Conservation (phyloP, 2,113 vertebrate genomes). For the Rhegmatorhina hoffmannsi region DNA sequence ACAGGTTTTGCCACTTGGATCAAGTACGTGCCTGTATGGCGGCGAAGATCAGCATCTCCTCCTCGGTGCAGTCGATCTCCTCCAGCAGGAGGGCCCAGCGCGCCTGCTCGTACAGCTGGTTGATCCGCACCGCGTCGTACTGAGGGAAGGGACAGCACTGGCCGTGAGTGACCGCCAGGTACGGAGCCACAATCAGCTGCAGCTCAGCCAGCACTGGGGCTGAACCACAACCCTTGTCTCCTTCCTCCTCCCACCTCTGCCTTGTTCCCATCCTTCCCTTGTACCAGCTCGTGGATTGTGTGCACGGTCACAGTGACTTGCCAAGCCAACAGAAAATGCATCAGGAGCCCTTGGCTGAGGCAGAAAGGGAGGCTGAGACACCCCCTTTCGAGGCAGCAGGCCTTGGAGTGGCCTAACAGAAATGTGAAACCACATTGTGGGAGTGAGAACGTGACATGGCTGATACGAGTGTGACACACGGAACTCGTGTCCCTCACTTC, state of each 20-base stretch:
- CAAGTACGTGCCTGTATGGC: conserved; percentile 86
- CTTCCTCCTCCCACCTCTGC: neutral
- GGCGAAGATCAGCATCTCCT: conserved; percentile 98
- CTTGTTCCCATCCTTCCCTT: neutral
- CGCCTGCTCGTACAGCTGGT: conserved; percentile 95
- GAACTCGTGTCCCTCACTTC: neutral
- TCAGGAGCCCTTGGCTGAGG: neutral
- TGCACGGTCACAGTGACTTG: neutral
- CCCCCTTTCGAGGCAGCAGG: neutral
- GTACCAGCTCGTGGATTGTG: neutral
- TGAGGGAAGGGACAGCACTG: conserved; percentile 17
- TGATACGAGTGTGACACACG: neutral
- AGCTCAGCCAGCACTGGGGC: neutral
- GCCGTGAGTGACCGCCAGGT: neutral
- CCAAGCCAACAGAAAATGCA: neutral
- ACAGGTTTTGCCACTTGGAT: neutral
- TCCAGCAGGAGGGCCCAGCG: conserved; percentile 94
- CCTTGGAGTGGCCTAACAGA: neutral
- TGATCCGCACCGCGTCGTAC: conserved; percentile 95
- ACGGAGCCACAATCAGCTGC: neutral
- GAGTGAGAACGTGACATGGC: neutral
- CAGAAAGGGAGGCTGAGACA: neutral
- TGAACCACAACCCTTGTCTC: neutral
- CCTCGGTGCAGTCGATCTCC: conserved; percentile 97
- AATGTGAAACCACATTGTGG: neutral